phyloP scores from a whole-genome alignment of 2,113 vertebrate genomes.

The Euleptes europaea region DNA sequence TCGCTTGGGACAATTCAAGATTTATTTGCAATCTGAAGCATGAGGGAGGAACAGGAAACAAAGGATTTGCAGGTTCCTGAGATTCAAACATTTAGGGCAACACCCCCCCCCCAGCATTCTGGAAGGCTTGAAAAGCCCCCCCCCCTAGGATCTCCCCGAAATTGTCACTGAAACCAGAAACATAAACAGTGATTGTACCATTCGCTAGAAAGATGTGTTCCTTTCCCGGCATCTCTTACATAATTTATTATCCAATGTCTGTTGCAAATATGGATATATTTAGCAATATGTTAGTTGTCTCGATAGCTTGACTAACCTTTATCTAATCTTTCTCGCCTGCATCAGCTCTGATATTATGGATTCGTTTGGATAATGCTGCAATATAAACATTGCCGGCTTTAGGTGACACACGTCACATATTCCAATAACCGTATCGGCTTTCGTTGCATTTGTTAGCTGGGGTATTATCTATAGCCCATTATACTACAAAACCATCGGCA shows the following conservation, averaged over 20 bases:
- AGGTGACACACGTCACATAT: not conserved
- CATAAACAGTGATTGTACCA: not conserved
- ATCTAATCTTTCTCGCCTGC: slow-evolving; percentile 7
- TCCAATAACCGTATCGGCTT: slow-evolving; percentile 5
- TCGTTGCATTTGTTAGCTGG: not conserved
- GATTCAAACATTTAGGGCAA: not conserved
- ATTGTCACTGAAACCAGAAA: not conserved
- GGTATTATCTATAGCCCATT: not conserved
- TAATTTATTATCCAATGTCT: slow-evolving; percentile 20
- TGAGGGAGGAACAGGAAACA: not conserved
- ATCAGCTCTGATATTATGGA: slow-evolving; percentile 5
- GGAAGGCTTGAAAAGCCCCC: not conserved
- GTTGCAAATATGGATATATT: slow-evolving; percentile 23
- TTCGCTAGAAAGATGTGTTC: not conserved
- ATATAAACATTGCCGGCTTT: slow-evolving; percentile 9
- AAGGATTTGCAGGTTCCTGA: not conserved
- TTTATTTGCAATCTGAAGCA: not conserved
- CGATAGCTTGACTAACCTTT: not conserved
- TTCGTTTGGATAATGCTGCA: slow-evolving; percentile 10
- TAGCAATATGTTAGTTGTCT: slow-evolving; percentile 11
- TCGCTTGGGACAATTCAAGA: not conserved
- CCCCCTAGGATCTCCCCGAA: not conserved
- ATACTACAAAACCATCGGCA: not conserved
- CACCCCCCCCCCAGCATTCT: not conserved
- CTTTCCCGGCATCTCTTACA: not conserved